Conservation (phyloP, 23 tunicate genomes). For the Trididemnum nubilum region DNA sequence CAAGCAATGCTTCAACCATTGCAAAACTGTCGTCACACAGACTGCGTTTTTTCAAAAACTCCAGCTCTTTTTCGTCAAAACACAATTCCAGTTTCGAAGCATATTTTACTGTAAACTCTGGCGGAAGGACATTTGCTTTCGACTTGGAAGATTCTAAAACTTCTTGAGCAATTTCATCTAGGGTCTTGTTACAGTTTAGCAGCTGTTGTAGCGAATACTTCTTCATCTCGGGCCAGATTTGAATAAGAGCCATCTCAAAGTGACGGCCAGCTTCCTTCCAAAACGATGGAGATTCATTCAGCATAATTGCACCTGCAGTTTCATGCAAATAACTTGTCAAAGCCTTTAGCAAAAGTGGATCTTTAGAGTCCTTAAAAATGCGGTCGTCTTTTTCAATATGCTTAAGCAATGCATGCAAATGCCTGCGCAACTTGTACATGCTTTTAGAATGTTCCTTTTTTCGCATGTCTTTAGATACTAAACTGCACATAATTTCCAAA, state of each 20-base stretch:
- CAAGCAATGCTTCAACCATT: neutral
- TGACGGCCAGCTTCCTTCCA: neutral
- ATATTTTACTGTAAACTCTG: conserved; percentile 8
- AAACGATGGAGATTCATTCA: neutral
- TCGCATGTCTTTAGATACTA: conserved; percentile 15
- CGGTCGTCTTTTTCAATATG: neutral
- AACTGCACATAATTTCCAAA: neutral
- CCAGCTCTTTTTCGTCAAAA: conserved; percentile 5
- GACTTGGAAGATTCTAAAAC: too few relatives aligned
- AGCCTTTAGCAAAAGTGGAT: neutral
- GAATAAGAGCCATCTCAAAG: neutral
- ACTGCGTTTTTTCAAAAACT: conserved; percentile 1
- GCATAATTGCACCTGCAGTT: too few relatives aligned
- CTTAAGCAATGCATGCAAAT: neutral
- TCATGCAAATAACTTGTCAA: too few relatives aligned
- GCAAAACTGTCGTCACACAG: neutral
- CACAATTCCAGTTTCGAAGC: neutral
- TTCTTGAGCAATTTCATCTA: too few relatives aligned
- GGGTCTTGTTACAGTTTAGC: too few relatives aligned
- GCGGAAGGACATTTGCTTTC: too few relatives aligned
- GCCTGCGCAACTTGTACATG: conserved; percentile 3
- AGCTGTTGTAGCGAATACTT: too few relatives aligned
- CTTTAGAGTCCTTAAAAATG: neutral
- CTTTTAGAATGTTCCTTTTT: neutral
- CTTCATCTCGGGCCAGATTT: conserved; percentile 7